Percentiles rank a stretch among this genome's conserved stretches.
phyloP scores from a whole-genome alignment of 1,140 invertebrate species.

The Dreissena polymorpha region DNA sequence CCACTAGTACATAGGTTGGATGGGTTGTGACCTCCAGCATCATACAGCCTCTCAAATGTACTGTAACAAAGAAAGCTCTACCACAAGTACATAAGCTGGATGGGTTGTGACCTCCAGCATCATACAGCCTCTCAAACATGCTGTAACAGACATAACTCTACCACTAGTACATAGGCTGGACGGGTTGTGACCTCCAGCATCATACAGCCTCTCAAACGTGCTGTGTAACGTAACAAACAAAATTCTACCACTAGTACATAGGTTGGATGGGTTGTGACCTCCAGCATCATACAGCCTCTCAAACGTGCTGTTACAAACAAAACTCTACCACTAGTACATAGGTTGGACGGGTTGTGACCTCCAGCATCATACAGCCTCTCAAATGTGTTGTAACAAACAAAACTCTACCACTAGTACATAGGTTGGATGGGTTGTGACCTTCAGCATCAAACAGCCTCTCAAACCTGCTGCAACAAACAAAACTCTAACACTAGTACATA shows the following conservation, averaged over 20 bases:
- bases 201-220: constrained; percentile 64
- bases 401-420: not conserved
- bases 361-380: constrained; percentile 62
- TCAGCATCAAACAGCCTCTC: constrained; percentile 62
- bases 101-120: constrained; percentile 58
- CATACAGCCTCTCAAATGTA: constrained; percentile 64
- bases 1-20: constrained; percentile 41
- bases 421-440: constrained; percentile 59
- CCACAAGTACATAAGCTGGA: constrained; percentile 36
- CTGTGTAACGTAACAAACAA: constrained; percentile 59
- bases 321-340: not conserved
- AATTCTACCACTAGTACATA: not conserved
- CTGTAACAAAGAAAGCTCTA: constrained; percentile 48
- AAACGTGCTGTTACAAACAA: constrained; percentile 61
- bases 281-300: constrained; percentile 62
- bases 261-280: constrained; percentile 59
- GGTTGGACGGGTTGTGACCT: constrained; percentile 59
- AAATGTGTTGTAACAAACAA: constrained; percentile 60
- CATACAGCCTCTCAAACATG: constrained; percentile 64
- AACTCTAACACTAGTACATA: not conserved
- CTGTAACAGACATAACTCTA: constrained; percentile 51
- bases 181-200: constrained; percentile 58
- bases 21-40: constrained; percentile 58
- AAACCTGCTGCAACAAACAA: constrained; percentile 61
- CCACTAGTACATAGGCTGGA: constrained; percentile 40